Base-by-base conservation (phyloP, 2,888 invertebrate species). In the Danaus chrysippus region DNA sequence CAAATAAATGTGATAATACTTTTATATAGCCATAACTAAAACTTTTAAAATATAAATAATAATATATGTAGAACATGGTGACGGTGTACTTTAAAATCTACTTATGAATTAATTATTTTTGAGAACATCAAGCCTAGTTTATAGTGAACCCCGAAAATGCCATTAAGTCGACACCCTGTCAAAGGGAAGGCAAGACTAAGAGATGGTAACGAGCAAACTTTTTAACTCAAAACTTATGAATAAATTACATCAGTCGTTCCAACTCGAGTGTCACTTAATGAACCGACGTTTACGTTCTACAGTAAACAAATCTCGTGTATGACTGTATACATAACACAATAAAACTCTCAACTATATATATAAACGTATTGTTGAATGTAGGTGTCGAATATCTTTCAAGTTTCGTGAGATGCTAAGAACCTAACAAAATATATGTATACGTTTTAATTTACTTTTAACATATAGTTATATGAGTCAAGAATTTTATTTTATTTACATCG, bases 121-220 rank as follows among this genome's bases (percentile, higher is more conserved):
- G 60, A 61, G 62, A 65, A 62, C 65, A 58, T 49, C 34, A 13
- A 43, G 59, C 62, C 64, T 64, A 64, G 64, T 66, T 64, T 58
- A 58, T 61, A 64, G 59, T 67, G 61, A 60, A 55, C 60, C 60
- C 64, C 69, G 57, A 68, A 66, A 69, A 69, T 44, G 61, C 62
- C 62, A 66, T 68, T 63, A 68, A 66, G 63, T 59, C 68, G 63
- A 65, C 62, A 67, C 68, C 63, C 69, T 72, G 70, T 61, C 69
- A 71, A 64, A 54, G 57, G 59, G 43, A 66, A 57, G 61, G 58
- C 54, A 58, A 64, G 60, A 67, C 66, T 52, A 59, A 42, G 72
- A 74, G 73, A 69, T 65, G 76, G 71, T 77, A 77, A 76, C 76
- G 74, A 78, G 76, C 70, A 64, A 78, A 78, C 74, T 78, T 78